Base-by-base conservation (phyloP, 2,797 vertebrate genomes). In the Centroberyx gerrardi region DNA sequence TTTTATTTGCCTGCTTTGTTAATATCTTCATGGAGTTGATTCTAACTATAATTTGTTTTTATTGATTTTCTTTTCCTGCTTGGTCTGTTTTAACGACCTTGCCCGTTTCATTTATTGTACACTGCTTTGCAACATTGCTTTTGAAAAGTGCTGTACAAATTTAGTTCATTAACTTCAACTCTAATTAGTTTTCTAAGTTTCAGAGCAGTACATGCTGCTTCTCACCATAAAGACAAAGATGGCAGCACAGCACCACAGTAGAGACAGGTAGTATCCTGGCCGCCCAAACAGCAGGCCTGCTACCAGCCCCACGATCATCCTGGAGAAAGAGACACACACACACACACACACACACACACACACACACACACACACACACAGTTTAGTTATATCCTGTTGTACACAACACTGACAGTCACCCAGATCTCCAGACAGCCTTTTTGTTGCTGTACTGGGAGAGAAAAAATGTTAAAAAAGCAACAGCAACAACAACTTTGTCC, bases 211-310 rank as follows among this genome's bases (percentile, higher is more conserved):
- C 9, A 52, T 8, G 59, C 13, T 63, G 52, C 4, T 22, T 88
- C 96, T 94, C 77, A 98, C 97, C 96, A 94, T 98, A 63, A 98
- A 98, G 62, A 98, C 92, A 74, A 97, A 96, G 66, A 97, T 96
- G 38, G 97, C 94, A 1, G 92, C 69, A 8, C 96, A 97, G 85
- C 96, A 98, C 97, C 97, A 98, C 59, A 96, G 90, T 10, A 99
- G 87, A 63, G 96, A 93, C 15, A 96, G 83, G 76, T 97, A 97
- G 89, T 99, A 99, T 0, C 96, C 96, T 0, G 75, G 93, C 59
- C 88, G 95, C n/a, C 97, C 97, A 38, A 98, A 98, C 7, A 98
- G 78, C 72, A 99, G 92, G 44, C 97, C 97, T 0, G 96, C 87
- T 62, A 98, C 81, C 2, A 98, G 90, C 0, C 95, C 96, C 0